Percentiles rank a stretch among this genome's conserved stretches.
Evolutionary conservation across 92 coral and sea anemone genomes (phyloP).

Genomic region (Umimayanthus kanabou): DNA sequence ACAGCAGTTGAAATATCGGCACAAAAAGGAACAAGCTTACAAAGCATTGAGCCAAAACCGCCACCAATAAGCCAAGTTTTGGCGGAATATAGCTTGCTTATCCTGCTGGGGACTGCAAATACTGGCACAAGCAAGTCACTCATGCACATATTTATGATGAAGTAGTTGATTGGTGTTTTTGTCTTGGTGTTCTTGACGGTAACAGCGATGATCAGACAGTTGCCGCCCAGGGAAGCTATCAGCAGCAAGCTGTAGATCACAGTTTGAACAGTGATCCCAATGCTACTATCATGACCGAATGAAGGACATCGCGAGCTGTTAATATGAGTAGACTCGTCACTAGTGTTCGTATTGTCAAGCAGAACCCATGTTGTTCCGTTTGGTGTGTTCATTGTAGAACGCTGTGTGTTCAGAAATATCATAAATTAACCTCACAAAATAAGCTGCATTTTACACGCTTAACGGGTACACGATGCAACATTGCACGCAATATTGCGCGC

Average conservation of each 20-base stretch:
- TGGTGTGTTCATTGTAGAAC: not conserved
- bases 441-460: no score
- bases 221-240: slow-evolving; percentile 11
- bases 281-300: not conserved
- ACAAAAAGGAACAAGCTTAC: slow-evolving; percentile 21
- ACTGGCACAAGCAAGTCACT: slow-evolving; percentile 14
- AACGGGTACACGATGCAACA: no score
- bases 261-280: not conserved
- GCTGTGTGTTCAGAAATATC: not conserved
- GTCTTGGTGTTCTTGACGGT: not conserved
- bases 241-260: not conserved
- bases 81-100: not conserved
- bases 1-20: slow-evolving; percentile 29
- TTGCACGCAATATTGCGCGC: no score
- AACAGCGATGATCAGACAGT: not conserved
- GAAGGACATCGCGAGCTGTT: not conserved
- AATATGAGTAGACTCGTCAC: not conserved
- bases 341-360: not conserved
- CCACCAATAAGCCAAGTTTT: slow-evolving; percentile 2
- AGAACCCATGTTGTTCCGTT: not conserved
- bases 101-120: slow-evolving; percentile 1
- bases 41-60: not conserved
- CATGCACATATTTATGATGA: slow-evolving; percentile 8
- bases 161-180: not conserved
- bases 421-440: no score